phyloP scores from a whole-genome alignment of 1,140 invertebrate genomes.

The Chymomyza costata region DNA sequence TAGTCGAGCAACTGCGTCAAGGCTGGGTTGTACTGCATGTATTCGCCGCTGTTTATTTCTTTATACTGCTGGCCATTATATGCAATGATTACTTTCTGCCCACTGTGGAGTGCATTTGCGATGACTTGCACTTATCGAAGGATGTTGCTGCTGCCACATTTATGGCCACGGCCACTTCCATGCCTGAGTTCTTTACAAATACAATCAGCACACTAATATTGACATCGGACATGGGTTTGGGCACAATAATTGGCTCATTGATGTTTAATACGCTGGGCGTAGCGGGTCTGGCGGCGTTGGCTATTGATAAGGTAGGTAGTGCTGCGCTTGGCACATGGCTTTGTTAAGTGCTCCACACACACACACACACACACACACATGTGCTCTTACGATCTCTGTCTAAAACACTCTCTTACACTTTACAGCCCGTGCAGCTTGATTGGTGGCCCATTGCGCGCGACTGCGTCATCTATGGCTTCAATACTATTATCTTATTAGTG shows the following conservation, averaged over 20 bases:
- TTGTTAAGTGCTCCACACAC: too few species aligned
- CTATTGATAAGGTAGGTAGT: slow-evolving; percentile 82
- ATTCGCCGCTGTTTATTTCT: slow-evolving; percentile 86
- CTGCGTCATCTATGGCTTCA: slow-evolving; percentile 86
- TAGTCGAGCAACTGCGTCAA: slow-evolving; percentile 78
- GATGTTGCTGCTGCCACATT: slow-evolving; percentile 95
- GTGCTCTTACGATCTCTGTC: not conserved
- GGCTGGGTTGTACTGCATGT: slow-evolving; percentile 86
- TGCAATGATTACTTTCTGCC: slow-evolving; percentile 92
- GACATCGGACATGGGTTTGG: slow-evolving; percentile 84
- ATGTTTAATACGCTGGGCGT: slow-evolving; percentile 93
- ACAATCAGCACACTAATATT: slow-evolving; percentile 88
- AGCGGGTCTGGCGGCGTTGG: slow-evolving; percentile 87
- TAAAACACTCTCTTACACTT: slow-evolving; percentile 18
- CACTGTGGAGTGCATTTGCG: slow-evolving; percentile 87
- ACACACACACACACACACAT: too few species aligned
- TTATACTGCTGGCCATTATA: slow-evolving; percentile 85
- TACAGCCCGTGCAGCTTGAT: slow-evolving; percentile 87
- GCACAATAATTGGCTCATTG: slow-evolving; percentile 90
- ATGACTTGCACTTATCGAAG: slow-evolving; percentile 82
- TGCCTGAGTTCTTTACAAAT: slow-evolving; percentile 93
- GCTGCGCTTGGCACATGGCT: too few species aligned
- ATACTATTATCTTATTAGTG: slow-evolving; percentile 83
- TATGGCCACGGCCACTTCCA: slow-evolving; percentile 92
- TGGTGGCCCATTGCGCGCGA: slow-evolving; percentile 91